Conservation (phyloP, 2,888 invertebrate genomes). For the Erynnis tages region DNA sequence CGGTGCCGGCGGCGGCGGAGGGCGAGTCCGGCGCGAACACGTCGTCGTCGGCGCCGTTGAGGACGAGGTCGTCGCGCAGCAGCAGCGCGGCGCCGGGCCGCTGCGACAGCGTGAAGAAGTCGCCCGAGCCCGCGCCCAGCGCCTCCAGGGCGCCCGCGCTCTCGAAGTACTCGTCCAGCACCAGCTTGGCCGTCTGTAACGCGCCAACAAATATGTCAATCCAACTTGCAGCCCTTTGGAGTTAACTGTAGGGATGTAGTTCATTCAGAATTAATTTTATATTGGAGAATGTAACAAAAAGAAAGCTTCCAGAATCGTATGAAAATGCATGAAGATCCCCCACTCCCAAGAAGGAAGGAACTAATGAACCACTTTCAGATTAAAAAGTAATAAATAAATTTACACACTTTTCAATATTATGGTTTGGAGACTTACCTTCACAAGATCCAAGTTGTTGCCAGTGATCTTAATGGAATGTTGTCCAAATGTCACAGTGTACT, state of each 20-base stretch:
- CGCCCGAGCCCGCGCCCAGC: conserved; percentile 73
- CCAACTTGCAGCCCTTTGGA: no score
- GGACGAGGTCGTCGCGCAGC: conserved; percentile 67
- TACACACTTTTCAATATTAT: no score
- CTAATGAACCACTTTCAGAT: no score
- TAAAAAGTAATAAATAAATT: no score
- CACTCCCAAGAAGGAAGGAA: no score
- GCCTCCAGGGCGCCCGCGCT: conserved; percentile 74
- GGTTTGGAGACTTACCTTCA: conserved; percentile 85
- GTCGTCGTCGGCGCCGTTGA: conserved; percentile 72
- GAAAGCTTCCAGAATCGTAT: no score
- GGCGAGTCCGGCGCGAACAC: conserved; percentile 47
- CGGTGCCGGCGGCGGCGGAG: conserved; percentile 6
- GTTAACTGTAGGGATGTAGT: no score
- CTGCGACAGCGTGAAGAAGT: conserved; percentile 79
- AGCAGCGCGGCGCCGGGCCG: conserved; percentile 74
- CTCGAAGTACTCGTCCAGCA: conserved; percentile 92
- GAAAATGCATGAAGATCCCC: no score
- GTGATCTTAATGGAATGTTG: conserved; percentile 92
- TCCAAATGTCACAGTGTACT: conserved; percentile 92
- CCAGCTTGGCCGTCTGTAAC: conserved; percentile 90
- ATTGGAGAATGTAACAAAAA: no score
- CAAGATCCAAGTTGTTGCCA: conserved; percentile 91
- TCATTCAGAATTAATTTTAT: no score
- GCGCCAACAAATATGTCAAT: no score